Evolutionary conservation across 2,888 invertebrate species (phyloP).

Genomic region (Uropetala carovei): DNA sequence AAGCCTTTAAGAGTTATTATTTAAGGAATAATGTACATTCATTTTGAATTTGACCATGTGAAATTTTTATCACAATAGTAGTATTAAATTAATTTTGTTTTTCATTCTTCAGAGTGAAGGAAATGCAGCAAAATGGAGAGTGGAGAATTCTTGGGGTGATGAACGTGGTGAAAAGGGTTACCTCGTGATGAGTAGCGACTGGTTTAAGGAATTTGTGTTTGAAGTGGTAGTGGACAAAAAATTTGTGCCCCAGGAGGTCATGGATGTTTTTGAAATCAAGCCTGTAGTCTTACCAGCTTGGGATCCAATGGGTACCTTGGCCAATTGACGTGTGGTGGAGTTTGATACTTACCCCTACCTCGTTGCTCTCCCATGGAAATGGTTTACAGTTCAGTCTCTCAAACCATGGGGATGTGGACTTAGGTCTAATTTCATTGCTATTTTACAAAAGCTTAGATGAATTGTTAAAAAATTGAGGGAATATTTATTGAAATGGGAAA

Average conservation of each 20-base stretch:
- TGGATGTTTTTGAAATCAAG: constrained; percentile 86
- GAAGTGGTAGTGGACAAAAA: constrained; percentile 94
- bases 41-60: background rate
- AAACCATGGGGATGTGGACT: constrained; percentile 64
- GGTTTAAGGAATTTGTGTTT: constrained; percentile 93
- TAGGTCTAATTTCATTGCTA: constrained; percentile 58
- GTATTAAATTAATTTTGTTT: background rate
- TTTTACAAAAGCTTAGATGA: constrained; percentile 38
- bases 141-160: constrained; percentile 95
- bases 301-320: constrained; percentile 95
- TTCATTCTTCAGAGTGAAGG: constrained; percentile 78
- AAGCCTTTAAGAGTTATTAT: background rate
- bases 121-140: constrained; percentile 85
- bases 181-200: constrained; percentile 87
- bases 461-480: constrained; percentile 21
- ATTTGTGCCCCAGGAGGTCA: constrained; percentile 84
- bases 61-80: background rate
- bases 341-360: constrained; percentile 57
- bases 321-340: constrained; percentile 71
- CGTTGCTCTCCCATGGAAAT: constrained; percentile 56
- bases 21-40: background rate
- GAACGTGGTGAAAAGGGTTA: constrained; percentile 93
- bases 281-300: constrained; percentile 91
- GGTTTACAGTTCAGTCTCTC: constrained; percentile 51
- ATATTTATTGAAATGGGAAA: constrained; percentile 41